Base-by-base conservation (phyloP, 2,888 invertebrate species). In the Eurytoma adleriae region DNA sequence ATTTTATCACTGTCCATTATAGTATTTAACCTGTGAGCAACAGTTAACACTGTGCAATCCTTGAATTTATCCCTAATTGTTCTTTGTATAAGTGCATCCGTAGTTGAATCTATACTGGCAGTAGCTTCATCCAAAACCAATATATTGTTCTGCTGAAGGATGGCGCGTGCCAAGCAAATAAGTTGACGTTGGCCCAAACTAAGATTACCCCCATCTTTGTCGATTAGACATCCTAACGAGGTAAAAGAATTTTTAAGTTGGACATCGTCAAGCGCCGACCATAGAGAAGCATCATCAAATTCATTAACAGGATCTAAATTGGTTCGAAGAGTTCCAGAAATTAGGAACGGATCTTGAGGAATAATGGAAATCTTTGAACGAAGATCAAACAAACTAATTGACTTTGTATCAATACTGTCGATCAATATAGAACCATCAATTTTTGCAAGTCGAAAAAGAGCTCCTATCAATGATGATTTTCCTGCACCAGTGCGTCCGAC, bases 1-100 rank as follows among this genome's bases (percentile, higher is more conserved):
- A 97, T 95, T 83, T 95, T 93, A 91, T 97, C 96, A 0, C 96
- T 96, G 91, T 98, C 97, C 96, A 98, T 97, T 82, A 98, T 96
- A 0, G 97, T 98, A 89, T 97, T 95, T 30, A 98, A 92, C 59
- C 98, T 93, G 90, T 98, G 97, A 0, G 98, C 97, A 48, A 98
- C 96, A 0, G 97, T 97, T 64, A 98, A 91, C 13, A 98, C 97
- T 0, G 97, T 97, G 90, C 96, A 97, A 40, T 94, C 91, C 14
- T 93, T 92, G 88, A 97, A 97, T 86, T 96, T 95, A 59, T 92
- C 92, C 74, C 97, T 92, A 78, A 98, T 97, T 0, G 97, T 96
- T 87, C 92, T 93, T 90, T 98, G 97, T 85, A 98, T 97, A 78
- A 97, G 92, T 67, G 93, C 93, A 90, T 97, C 97, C 18, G 97